phyloP scores from a whole-genome alignment of 92 coral and sea anemone genomes.

The Virgularia gustaviana region DNA sequence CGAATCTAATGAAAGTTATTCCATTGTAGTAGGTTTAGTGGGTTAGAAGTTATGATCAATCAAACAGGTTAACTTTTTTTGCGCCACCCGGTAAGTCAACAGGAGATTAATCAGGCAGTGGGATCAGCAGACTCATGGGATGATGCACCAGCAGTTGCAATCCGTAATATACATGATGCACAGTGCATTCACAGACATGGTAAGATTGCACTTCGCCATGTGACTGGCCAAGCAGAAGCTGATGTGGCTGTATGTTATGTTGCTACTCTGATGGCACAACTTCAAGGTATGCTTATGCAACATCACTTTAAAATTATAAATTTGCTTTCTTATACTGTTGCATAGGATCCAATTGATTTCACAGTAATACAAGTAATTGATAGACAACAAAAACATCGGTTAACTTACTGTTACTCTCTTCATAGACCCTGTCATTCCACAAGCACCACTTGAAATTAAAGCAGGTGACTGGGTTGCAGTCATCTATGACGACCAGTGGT shows the following conservation, averaged over 20 bases:
- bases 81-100: too few species aligned
- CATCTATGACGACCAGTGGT: constrained; percentile 49
- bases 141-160: constrained; percentile 36
- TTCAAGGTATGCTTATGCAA: not conserved
- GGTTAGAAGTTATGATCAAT: too few species aligned
- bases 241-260: constrained; percentile 11
- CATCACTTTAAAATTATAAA: too few species aligned
- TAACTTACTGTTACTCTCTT: not conserved
- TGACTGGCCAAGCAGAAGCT: constrained; percentile 45
- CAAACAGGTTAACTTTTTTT: too few species aligned
- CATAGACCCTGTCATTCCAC: constrained; percentile 14
- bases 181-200: constrained; percentile 36
- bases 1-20: too few species aligned
- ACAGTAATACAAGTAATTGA: too few species aligned
- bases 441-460: constrained; percentile 40
- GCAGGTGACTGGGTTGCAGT: constrained; percentile 52
- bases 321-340: not conserved
- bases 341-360: too few species aligned
- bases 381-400: too few species aligned
- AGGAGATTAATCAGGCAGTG: constrained; percentile 41
- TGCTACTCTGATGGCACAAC: constrained; percentile 11
- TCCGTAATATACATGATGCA: constrained; percentile 46
- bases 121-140: constrained; percentile 44
- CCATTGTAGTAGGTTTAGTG: too few species aligned
- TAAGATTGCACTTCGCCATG: constrained; percentile 44